Percentiles rank a stretch among this genome's conserved stretches.
phyloP scores from a whole-genome alignment of 2,113 vertebrate genomes.

The Zingel zingel region DNA sequence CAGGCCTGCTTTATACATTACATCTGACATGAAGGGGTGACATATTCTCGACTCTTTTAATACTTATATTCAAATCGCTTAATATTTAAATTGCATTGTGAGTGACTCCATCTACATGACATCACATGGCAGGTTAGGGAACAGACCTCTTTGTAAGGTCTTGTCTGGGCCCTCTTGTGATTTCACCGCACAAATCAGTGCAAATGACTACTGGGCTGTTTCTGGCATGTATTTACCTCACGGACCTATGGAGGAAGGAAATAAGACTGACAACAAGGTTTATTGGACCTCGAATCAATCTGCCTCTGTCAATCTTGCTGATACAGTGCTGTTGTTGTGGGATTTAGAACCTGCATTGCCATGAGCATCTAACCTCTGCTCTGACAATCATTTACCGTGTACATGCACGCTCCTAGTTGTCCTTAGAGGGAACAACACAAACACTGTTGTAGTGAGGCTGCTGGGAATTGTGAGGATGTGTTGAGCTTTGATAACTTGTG shows the following conservation, averaged over 20 bases:
- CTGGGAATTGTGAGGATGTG: slow-evolving; percentile 26
- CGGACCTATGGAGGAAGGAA: slow-evolving; percentile 31
- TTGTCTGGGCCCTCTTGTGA: slow-evolving; percentile 17
- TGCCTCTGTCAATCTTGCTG: slow-evolving; percentile 61
- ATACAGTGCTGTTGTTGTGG: slow-evolving; percentile 29
- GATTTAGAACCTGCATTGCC: slow-evolving; percentile 39
- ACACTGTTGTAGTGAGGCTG: neutral
- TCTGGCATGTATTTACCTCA: slow-evolving; percentile 49
- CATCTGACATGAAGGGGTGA: neutral
- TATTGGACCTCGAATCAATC: slow-evolving; percentile 67
- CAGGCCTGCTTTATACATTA: no score
- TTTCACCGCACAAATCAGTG: slow-evolving; percentile 37
- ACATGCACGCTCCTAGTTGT: slow-evolving; percentile 28
- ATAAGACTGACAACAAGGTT: slow-evolving; percentile 55
- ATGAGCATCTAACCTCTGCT: slow-evolving; percentile 51
- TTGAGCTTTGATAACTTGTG: slow-evolving; percentile 31
- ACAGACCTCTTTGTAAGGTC: neutral
- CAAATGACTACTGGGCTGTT: slow-evolving; percentile 22
- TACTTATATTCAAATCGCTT: slow-evolving; percentile 26
- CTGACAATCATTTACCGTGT: slow-evolving; percentile 53
- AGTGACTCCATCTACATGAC: slow-evolving; percentile 15
- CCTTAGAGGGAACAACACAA: slow-evolving; percentile 46
- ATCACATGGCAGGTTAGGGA: slow-evolving; percentile 13
- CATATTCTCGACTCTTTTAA: slow-evolving; percentile 11
- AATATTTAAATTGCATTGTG: slow-evolving; percentile 5